phyloP scores from a whole-genome alignment of 2,888 invertebrate species.

The Thera obeliscata region DNA sequence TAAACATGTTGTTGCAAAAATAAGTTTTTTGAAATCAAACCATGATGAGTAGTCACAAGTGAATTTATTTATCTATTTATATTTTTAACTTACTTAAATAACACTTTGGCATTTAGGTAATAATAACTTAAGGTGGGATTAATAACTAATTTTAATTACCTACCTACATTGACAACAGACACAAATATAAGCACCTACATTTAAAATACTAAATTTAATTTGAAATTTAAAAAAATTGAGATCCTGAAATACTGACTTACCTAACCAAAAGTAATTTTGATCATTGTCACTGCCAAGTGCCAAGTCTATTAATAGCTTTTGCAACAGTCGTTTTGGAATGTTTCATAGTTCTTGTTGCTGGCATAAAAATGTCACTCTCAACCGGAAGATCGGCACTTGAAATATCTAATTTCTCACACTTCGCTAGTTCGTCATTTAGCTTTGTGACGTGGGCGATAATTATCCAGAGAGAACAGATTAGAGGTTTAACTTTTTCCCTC shows the following conservation, averaged over 20 bases:
- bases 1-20: constrained; percentile 26
- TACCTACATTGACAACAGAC: constrained; percentile 3
- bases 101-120: constrained; percentile 2
- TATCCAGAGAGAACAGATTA: neutral
- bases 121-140: constrained; percentile 2
- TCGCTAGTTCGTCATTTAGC: constrained; percentile 1
- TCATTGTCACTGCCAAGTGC: constrained; percentile 21
- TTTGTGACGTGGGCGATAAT: neutral
- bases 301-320: constrained; percentile 22
- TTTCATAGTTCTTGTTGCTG: constrained; percentile 9
- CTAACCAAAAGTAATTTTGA: neutral
- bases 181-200: constrained; percentile 5
- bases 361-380: constrained; percentile 2
- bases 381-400: constrained; percentile 10
- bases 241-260: constrained; percentile 12
- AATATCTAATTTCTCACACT: constrained; percentile 14
- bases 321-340: constrained; percentile 15
- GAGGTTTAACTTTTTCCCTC: no score
- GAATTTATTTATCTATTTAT: constrained; percentile 12
- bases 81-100: neutral
- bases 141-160: constrained; percentile 1
- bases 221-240: constrained; percentile 9
- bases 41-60: constrained; percentile 5
- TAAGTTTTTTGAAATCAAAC: constrained; percentile 20
- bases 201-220: constrained; percentile 1